These are phyloP conservation scores for Epizoanthus rinbou DNA, from an alignment of 92 coral and sea anemone genomes.

Conservation along the genomic window DNA sequence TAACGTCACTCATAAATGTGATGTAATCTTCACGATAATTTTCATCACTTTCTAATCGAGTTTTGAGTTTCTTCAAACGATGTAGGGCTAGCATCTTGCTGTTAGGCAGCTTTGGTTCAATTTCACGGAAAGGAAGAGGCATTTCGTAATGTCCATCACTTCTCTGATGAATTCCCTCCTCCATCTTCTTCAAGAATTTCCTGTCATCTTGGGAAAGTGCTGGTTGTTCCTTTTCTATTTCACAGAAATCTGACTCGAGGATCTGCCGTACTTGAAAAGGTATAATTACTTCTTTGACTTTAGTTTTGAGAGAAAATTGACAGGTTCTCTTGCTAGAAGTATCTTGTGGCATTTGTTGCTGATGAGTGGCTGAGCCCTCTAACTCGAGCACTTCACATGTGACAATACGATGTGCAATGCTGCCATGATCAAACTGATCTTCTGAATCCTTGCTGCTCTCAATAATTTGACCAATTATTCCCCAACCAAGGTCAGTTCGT, in stretches of 20 bases:
- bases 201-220: conserved; percentile 51
- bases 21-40: no score
- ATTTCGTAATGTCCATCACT: conserved; percentile 57
- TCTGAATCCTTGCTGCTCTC: conserved; percentile 3
- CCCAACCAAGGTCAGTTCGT: conserved; percentile 72
- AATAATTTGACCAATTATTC: conserved; percentile 55
- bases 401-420: conserved; percentile 12
- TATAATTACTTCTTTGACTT: conserved; percentile 53
- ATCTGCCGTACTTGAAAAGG: conserved; percentile 42
- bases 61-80: no score
- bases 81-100: conserved; percentile 50
- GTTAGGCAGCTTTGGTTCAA: conserved; percentile 37
- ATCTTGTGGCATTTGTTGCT: not conserved
- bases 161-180: conserved; percentile 32
- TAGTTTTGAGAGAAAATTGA: conserved; percentile 38
- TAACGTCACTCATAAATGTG: no score
- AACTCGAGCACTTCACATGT: not conserved
- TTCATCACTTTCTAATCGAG: no score
- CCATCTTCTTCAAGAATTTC: conserved; percentile 44
- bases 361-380: conserved; percentile 8
- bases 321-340: conserved; percentile 12
- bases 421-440: not conserved
- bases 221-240: not conserved
- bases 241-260: conserved; percentile 58
- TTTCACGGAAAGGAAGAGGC: conserved; percentile 50